Evolutionary conservation across 2,797 vertebrate genomes (phyloP).

Genomic region (Salarias fasciatus): DNA sequence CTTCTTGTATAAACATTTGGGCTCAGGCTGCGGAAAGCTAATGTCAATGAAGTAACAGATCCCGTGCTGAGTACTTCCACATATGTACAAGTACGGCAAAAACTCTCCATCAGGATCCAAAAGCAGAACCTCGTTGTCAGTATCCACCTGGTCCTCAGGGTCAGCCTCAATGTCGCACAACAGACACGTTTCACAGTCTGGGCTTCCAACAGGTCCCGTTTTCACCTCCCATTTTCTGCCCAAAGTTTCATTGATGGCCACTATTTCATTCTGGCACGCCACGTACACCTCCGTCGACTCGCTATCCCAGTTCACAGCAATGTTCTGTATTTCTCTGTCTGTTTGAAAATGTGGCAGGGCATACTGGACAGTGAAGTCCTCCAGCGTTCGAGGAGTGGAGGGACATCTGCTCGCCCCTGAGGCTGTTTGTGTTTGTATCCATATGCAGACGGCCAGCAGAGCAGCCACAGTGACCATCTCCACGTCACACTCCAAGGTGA

Average conservation of each 20-base stretch:
- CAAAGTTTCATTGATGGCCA: constrained; percentile 73
- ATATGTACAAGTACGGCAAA: constrained; percentile 83
- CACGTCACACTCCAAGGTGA: constrained; percentile 60
- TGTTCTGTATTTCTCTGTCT: constrained; percentile 84
- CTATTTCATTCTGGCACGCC: constrained; percentile 86
- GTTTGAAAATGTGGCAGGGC: constrained; percentile 79
- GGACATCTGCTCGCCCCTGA: constrained; percentile 81
- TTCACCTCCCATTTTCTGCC: constrained; percentile 75
- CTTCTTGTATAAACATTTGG: constrained; percentile 83
- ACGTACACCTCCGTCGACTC: constrained; percentile 76
- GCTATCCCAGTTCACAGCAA: constrained; percentile 64
- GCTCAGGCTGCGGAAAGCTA: neutral
- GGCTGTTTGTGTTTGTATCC: constrained; percentile 69
- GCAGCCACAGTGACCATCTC: constrained; percentile 79
- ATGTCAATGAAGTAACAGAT: constrained; percentile 84
- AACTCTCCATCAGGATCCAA: constrained; percentile 75
- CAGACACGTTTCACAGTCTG: constrained; percentile 84
- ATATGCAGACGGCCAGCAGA: constrained; percentile 76
- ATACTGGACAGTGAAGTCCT: constrained; percentile 87
- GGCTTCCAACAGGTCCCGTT: constrained; percentile 88
- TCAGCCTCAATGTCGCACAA: constrained; percentile 71
- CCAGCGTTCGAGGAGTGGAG: constrained; percentile 47
- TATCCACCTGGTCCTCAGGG: constrained; percentile 74
- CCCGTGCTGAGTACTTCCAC: constrained; percentile 87
- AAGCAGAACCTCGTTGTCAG: constrained; percentile 86